Base-by-base conservation (phyloP, 2,113 vertebrate species). In the Takifugu bimaculatus region DNA sequence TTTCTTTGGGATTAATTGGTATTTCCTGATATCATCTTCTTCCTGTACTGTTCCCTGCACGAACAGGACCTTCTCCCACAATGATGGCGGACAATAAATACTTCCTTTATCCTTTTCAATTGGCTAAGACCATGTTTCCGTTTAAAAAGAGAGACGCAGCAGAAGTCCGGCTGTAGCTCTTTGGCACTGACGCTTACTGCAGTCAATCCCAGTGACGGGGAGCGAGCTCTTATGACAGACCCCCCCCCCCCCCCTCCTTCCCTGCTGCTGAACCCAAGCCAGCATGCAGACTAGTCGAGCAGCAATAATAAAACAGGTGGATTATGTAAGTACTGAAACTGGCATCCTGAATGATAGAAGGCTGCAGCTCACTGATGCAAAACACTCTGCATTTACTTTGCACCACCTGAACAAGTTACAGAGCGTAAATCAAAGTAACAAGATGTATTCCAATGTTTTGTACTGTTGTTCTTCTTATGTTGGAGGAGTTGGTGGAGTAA, bases 141-240 rank as follows among this genome's bases (percentile, higher is more conserved):
- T 32, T 50, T 39, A 26, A 50, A 60, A 63, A 14, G 12, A 43
- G 11, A 54, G 27, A 54, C 29, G 27, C 47, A 60, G 50, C 29
- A 61, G 28, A 12, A 63, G 49, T 14, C 9, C 9, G n/a, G 50
- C 3, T 54, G 25, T 32, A 51, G 47, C 51, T 60, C 25, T 14
- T 45, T 45, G 44, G 44, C 12, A 2, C 68, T 71, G 69, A 52
- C 57, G 80, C 59, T 67, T 63, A 63, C 77, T 76, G 79, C 72
- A 74, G 77, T 81, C 68, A 66, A 54, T 78, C 54, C 47, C 60
- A 63, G 50, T 57, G 72, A 69, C 66, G 62, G 63, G 26, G 56
- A 74, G 73, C 68, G 50, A 75, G 70, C 66, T 60, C 68, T 71
- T 76, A 66, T 65, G 61, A 56, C 60, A 71, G 35, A 48, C 26